These are phyloP conservation scores for Gerris buenoi DNA, from an alignment of 1,140 invertebrate species.

Conservation along the genomic window DNA sequence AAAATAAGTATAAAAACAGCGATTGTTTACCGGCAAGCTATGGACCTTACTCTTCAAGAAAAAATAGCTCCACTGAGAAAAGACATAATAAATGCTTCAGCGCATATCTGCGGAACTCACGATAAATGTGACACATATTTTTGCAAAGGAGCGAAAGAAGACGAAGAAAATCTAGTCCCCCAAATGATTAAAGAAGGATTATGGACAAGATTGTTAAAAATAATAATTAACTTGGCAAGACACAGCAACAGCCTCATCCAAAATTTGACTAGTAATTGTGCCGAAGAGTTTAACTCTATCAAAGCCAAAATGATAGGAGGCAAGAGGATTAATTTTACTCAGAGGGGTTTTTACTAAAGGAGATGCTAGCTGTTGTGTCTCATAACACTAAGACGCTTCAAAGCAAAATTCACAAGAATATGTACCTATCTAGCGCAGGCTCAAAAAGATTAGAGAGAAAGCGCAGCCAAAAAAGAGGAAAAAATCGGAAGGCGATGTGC, in stretches of 20 bases:
- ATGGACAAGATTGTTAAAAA: neutral
- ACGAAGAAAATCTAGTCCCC: neutral
- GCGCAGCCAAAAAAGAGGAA: neutral
- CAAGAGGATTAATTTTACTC: constrained; percentile 14
- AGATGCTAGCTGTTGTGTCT: neutral
- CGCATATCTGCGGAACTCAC: neutral
- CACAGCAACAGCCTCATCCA: constrained; percentile 9
- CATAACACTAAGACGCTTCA: neutral
- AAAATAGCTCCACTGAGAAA: neutral
- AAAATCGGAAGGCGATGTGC: neutral
- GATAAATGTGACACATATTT: neutral
- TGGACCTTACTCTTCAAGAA: neutral
- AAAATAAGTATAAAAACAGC: neutral
- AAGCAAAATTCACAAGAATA: neutral
- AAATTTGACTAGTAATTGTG: constrained; percentile 14
- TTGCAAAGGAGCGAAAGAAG: neutral
- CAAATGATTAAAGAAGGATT: neutral
- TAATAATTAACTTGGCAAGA: neutral
- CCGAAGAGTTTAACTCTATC: constrained; percentile 14
- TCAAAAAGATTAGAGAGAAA: neutral
- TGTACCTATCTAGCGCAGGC: neutral
- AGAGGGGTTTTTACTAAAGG: constrained; percentile 1
- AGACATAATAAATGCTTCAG: neutral
- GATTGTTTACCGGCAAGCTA: neutral
- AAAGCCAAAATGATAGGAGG: constrained; percentile 16